Evolutionary conservation across 2,113 vertebrate genomes (phyloP).

Genomic region (Thunnus thynnus): DNA sequence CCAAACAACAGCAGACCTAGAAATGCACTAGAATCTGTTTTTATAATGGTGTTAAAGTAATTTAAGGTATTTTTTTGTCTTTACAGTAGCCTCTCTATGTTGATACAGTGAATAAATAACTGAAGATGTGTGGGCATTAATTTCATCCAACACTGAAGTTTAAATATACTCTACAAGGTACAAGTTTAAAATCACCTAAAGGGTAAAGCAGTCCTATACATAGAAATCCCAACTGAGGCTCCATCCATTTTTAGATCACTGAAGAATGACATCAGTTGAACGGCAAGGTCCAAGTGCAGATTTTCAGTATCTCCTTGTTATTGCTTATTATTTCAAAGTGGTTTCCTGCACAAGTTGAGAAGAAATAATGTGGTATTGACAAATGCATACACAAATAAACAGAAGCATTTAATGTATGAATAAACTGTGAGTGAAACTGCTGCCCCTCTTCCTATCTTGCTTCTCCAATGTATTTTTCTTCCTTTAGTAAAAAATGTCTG

Average conservation of each 20-base stretch:
- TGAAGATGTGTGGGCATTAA: neutral
- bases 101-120: neutral
- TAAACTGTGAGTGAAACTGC: constrained; percentile 65
- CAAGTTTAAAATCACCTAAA: constrained; percentile 22
- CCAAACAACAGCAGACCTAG: too few species aligned
- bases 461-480: constrained; percentile 49
- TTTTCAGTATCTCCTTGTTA: constrained; percentile 44
- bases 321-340: constrained; percentile 67
- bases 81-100: neutral
- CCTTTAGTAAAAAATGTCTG: constrained; percentile 64
- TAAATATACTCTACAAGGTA: constrained; percentile 16
- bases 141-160: constrained; percentile 7
- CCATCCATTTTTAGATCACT: constrained; percentile 42
- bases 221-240: constrained; percentile 21
- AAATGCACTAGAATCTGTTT: neutral
- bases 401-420: constrained; percentile 61
- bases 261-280: constrained; percentile 63
- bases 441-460: constrained; percentile 64
- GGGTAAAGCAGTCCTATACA: constrained; percentile 14
- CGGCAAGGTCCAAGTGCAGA: constrained; percentile 60
- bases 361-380: constrained; percentile 50
- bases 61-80: neutral
- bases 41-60: neutral
- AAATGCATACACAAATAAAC: constrained; percentile 61
- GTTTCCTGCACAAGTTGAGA: constrained; percentile 45